Evolutionary conservation across 2,888 invertebrate genomes (phyloP).

Genomic region (Apodemia duryi): DNA sequence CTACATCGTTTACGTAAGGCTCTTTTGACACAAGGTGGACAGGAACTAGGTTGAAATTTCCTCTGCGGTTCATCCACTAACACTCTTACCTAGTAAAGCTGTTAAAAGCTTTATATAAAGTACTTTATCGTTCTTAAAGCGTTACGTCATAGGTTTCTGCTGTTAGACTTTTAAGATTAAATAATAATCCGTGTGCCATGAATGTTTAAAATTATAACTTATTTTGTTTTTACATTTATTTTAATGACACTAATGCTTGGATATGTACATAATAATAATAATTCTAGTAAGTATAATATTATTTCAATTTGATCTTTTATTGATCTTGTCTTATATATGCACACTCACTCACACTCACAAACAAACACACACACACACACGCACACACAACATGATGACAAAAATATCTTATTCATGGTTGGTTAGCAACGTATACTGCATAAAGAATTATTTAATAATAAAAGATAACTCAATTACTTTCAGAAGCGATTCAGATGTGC

Average conservation of each 20-base stretch:
- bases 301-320: no score
- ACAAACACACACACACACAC: no score
- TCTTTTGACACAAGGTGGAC: constrained; percentile 7
- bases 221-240: no score
- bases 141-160: neutral
- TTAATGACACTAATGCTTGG: no score
- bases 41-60: constrained; percentile 5
- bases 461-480: constrained; percentile 35
- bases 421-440: neutral
- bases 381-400: no score
- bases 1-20: neutral
- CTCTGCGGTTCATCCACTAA: constrained; percentile 8
- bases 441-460: constrained; percentile 12
- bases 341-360: no score
- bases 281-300: no score
- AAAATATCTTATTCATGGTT: neutral
- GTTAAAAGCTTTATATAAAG: constrained; percentile 8
- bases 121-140: neutral
- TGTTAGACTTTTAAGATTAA: neutral
- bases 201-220: no score
- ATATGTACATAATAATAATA: no score
- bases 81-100: constrained; percentile 1
- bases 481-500: constrained; percentile 79
- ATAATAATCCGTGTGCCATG: no score
- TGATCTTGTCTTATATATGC: no score